Percentiles rank a stretch among this genome's conserved stretches.
Evolutionary conservation across 2,797 vertebrate genomes (phyloP).

Genomic region (Catostomus latipinnis): DNA sequence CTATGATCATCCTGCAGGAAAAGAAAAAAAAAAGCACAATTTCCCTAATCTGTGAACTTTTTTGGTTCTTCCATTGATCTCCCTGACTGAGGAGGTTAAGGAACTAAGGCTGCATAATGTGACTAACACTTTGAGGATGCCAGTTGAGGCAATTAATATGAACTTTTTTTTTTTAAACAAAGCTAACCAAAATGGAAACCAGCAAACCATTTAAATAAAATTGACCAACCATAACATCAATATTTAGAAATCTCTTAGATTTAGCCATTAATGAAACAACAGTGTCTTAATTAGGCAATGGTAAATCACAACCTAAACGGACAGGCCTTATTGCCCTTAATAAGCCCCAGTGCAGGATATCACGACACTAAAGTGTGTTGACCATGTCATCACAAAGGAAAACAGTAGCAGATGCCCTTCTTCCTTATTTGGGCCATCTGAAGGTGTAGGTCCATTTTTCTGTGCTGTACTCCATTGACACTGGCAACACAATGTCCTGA

Average conservation of each 20-base stretch:
- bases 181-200: slow-evolving; percentile 23
- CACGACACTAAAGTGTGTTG: slow-evolving; percentile 9
- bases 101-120: slow-evolving; percentile 40
- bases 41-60: slow-evolving; percentile 20
- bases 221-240: slow-evolving; percentile 46
- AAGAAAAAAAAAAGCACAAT: not conserved
- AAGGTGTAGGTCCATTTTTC: slow-evolving; percentile 21
- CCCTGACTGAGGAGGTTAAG: not conserved
- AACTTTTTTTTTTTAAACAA: not conserved
- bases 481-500: slow-evolving; percentile 50
- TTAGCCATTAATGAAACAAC: slow-evolving; percentile 26
- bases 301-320: slow-evolving; percentile 33
- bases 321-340: slow-evolving; percentile 21
- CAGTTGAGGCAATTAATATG: slow-evolving; percentile 10
- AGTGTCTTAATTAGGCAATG: slow-evolving; percentile 29
- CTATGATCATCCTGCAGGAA: slow-evolving; percentile 56
- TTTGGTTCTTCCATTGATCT: slow-evolving; percentile 20
- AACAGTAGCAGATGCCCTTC: slow-evolving; percentile 25
- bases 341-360: slow-evolving; percentile 23
- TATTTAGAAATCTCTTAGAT: slow-evolving; percentile 25
- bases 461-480: slow-evolving; percentile 51
- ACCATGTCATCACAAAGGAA: slow-evolving; percentile 10
- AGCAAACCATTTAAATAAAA: slow-evolving; percentile 30
- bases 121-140: not conserved
- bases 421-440: slow-evolving; percentile 18